These are phyloP conservation scores for Drosophila novamexicana DNA, from an alignment of 1,140 invertebrate genomes.

Conservation along the genomic window DNA sequence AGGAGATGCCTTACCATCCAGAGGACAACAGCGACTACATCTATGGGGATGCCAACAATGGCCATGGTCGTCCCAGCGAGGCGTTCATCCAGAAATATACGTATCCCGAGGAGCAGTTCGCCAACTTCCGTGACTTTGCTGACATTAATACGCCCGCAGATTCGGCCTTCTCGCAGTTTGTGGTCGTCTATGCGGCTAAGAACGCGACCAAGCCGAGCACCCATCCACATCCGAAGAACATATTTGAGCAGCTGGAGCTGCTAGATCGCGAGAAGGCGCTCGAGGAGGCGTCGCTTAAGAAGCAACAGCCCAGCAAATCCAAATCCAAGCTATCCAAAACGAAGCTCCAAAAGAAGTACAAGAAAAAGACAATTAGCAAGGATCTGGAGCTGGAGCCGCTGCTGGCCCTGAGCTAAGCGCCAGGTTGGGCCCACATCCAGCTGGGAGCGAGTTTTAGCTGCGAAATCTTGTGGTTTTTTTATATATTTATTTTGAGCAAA, in stretches of 20 bases:
- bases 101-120: conserved; percentile 90
- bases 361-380: conserved; percentile 85
- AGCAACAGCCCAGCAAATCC: conserved; percentile 85
- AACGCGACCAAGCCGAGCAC: conserved; percentile 85
- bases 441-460: background rate
- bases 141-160: conserved; percentile 93
- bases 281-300: conserved; percentile 80
- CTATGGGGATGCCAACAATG: conserved; percentile 86
- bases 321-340: conserved; percentile 89
- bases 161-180: conserved; percentile 91
- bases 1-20: conserved; percentile 85
- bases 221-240: conserved; percentile 89
- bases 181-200: conserved; percentile 92
- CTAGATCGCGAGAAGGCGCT: conserved; percentile 87
- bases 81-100: conserved; percentile 85
- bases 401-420: conserved; percentile 87
- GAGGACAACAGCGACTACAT: conserved; percentile 86
- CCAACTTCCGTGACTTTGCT: conserved; percentile 94
- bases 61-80: conserved; percentile 87
- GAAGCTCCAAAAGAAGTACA: conserved; percentile 87
- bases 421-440: background rate
- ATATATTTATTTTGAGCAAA: conserved; percentile 35
- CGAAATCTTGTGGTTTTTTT: conserved; percentile 12
- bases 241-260: conserved; percentile 91
- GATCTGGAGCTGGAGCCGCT: conserved; percentile 86